phyloP scores from a whole-genome alignment of 1,140 invertebrate genomes.

The Mactra quadrangularis region DNA sequence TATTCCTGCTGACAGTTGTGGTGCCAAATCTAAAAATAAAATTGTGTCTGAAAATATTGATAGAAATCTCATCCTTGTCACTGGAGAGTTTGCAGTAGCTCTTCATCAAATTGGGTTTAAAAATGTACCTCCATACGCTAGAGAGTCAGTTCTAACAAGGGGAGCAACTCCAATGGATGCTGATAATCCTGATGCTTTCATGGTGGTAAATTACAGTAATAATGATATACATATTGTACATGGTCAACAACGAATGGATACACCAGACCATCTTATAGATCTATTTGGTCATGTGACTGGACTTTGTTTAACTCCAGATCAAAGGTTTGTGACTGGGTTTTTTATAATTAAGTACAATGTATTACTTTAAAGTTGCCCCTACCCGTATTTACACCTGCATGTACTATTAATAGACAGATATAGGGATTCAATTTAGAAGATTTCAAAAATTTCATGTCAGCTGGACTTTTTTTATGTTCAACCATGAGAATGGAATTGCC shows the following conservation, averaged over 20 bases:
- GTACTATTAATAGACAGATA: no score
- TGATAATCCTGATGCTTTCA: slow-evolving; percentile 62
- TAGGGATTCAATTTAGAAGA: no score
- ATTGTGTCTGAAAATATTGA: background rate
- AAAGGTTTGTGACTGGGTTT: slow-evolving; percentile 60
- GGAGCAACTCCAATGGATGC: slow-evolving; percentile 45
- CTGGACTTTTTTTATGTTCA: no score
- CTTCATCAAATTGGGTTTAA: slow-evolving; percentile 75
- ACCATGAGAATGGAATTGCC: no score
- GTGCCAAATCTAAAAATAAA: no score
- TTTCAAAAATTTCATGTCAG: no score
- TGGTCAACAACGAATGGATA: slow-evolving; percentile 64
- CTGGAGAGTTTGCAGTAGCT: slow-evolving; percentile 76
- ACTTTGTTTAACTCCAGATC: slow-evolving; percentile 71
- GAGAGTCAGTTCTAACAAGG: slow-evolving; percentile 26
- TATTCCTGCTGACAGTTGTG: no score
- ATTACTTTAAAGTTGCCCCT: no score
- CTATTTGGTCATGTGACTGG: slow-evolving; percentile 77
- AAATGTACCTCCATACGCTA: slow-evolving; percentile 60
- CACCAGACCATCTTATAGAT: slow-evolving; percentile 72
- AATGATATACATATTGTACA: slow-evolving; percentile 70
- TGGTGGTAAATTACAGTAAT: slow-evolving; percentile 75
- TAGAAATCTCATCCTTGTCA: slow-evolving; percentile 71
- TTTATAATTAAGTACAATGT: no score
- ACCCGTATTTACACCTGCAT: no score